These are phyloP conservation scores for Macrobrachium nipponense DNA, from an alignment of 1,140 invertebrate genomes.

Conservation along the genomic window DNA sequence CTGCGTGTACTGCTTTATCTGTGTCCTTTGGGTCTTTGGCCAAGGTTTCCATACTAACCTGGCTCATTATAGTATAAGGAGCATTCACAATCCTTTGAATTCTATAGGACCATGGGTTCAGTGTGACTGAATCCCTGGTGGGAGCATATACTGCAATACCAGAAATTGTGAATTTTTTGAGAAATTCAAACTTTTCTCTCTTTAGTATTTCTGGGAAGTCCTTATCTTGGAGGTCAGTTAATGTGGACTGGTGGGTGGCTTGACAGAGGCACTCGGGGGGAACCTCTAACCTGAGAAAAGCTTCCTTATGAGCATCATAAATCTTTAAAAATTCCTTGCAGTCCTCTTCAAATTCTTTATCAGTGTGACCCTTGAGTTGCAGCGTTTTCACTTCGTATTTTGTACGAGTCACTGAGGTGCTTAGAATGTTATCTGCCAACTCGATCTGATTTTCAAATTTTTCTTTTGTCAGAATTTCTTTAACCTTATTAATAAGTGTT, in stretches of 20 bases:
- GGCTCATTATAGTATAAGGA: slow-evolving; percentile 52
- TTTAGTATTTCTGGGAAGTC: slow-evolving; percentile 32
- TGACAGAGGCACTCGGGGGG: slow-evolving; percentile 49
- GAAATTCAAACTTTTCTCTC: slow-evolving; percentile 46
- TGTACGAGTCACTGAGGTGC: slow-evolving; percentile 27
- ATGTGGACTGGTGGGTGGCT: slow-evolving; percentile 39
- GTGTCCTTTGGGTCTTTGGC: background rate
- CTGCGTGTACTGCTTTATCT: slow-evolving; percentile 44
- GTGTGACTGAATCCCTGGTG: slow-evolving; percentile 16
- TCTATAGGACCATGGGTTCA: slow-evolving; percentile 57
- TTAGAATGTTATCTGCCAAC: slow-evolving; percentile 52
- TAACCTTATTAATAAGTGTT: slow-evolving; percentile 41
- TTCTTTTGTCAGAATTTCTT: slow-evolving; percentile 16
- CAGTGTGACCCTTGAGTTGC: slow-evolving; percentile 49
- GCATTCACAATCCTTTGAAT: slow-evolving; percentile 30
- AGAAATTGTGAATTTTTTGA: slow-evolving; percentile 50
- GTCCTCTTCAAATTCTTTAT: slow-evolving; percentile 35
- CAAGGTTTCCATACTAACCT: slow-evolving; percentile 34
- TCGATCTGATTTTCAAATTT: slow-evolving; percentile 33
- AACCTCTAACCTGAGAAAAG: background rate
- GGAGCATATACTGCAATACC: slow-evolving; percentile 54
- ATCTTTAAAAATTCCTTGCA: slow-evolving; percentile 27
- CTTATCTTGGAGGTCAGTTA: slow-evolving; percentile 49
- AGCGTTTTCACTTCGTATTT: slow-evolving; percentile 44
- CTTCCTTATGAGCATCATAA: background rate